Evolutionary conservation across 2,113 vertebrate species (phyloP).

Genomic region (Rhea pennata): DNA sequence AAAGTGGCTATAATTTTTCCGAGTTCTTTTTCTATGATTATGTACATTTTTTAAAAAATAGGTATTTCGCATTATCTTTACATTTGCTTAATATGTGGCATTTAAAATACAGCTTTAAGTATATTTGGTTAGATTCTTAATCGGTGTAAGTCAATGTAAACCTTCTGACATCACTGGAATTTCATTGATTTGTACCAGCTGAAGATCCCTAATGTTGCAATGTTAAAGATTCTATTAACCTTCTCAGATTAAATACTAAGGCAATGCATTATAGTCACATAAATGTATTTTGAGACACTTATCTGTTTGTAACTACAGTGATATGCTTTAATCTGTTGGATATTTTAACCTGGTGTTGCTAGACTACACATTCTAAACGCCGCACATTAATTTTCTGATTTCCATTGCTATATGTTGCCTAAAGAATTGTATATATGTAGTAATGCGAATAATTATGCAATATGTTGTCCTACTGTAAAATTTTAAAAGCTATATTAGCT

Average conservation of each 20-base stretch:
- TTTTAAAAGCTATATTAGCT: neutral
- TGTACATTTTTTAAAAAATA: neutral
- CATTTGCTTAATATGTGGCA: neutral
- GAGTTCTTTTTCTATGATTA: neutral
- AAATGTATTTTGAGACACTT: conserved; percentile 6
- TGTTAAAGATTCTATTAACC: neutral
- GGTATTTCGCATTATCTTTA: accelerated
- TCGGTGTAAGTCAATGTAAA: neutral
- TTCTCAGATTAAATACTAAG: neutral
- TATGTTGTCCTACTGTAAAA: neutral
- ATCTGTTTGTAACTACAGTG: neutral
- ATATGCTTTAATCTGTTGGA: neutral
- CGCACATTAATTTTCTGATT: neutral
- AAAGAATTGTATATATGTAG: neutral
- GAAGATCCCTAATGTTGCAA: accelerated
- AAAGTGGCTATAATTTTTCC: neutral
- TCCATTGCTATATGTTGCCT: neutral
- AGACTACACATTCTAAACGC: neutral
- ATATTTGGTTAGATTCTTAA: neutral
- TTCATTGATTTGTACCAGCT: neutral
- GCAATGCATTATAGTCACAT: neutral
- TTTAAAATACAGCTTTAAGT: neutral
- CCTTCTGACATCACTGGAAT: neutral
- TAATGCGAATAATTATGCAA: neutral
- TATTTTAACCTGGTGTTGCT: neutral